Base-by-base conservation (phyloP, 2,888 invertebrate species). In the Lasioglossum oenotherae region DNA sequence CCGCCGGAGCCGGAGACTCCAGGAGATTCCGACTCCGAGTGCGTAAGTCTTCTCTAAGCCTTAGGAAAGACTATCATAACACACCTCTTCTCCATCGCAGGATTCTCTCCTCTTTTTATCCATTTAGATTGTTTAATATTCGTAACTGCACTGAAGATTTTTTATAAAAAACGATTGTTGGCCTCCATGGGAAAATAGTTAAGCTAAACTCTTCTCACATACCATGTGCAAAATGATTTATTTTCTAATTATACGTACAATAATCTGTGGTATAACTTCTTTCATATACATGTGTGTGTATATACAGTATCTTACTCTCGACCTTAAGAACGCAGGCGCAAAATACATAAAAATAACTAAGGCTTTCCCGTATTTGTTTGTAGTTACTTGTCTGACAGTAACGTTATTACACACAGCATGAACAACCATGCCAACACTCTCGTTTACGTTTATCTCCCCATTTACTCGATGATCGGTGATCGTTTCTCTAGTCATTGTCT, bases 181-280 rank as follows among this genome's bases (percentile, higher is more conserved):
- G n/a, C n/a, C n/a, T 3, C 3, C 23, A n/a, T 12, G 10, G 4
- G 0, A 57, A 57, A 12, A 57, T 57, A 57, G 4, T 57, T 12
- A n/a, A n/a, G 57, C n/a, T n/a, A n/a, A 57, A 4, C n/a, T 57
- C n/a, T n/a, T 23, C 57, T 57, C n/a, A 57, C 57, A 12, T 88
- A 87, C 79, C 89, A 86, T 90, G 92, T 92, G 91, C 90, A 93
- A 93, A 93, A 92, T 92, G 74, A 77, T 92, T 90, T 92, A 93
- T 93, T 90, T 89, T 91, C 89, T 92, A 89, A 86, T 91, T 89
- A 87, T 92, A 92, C 89, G 90, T 92, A 93, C 91, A 92, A 92
- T 93, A 92, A 92, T 92, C 88, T 92, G 89, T 91, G 91, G 87
- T 93, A 93, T 91, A 92, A 88, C 84, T 91, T 82, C 74, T 85